Evolutionary conservation across 2,797 vertebrate genomes (phyloP).

Genomic region (Sebastes kiyomatsui): DNA sequence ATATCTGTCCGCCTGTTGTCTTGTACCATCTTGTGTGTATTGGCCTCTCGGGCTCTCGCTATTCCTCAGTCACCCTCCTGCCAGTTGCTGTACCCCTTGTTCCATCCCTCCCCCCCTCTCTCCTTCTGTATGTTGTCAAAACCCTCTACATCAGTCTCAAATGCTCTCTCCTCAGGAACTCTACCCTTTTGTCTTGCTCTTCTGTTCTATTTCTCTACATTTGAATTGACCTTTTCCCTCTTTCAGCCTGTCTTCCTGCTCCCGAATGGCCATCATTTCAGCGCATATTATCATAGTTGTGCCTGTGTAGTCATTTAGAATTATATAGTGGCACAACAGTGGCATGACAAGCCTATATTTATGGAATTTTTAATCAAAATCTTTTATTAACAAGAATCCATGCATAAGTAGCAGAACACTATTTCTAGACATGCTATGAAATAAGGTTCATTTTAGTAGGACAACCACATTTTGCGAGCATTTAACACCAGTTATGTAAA

Average conservation of each 20-base stretch:
- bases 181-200: constrained; percentile 20
- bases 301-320: neutral
- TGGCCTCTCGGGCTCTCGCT: constrained; percentile 44
- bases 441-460: neutral
- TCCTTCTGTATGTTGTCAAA: constrained; percentile 63
- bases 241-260: neutral
- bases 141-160: constrained; percentile 36
- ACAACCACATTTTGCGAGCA: neutral
- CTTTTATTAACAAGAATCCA: neutral
- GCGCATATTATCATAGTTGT: neutral
- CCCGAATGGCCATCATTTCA: neutral
- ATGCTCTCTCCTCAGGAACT: constrained; percentile 13
- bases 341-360: neutral
- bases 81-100: constrained; percentile 49
- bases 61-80: constrained; percentile 54
- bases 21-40: constrained; percentile 64
- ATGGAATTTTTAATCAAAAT: neutral
- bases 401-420: neutral
- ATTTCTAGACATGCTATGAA: neutral
- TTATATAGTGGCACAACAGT: neutral
- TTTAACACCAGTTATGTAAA: neutral
- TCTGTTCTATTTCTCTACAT: constrained; percentile 18
- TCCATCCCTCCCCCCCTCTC: constrained; percentile 7
- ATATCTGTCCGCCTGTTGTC: constrained; percentile 67
- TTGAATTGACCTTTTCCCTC: constrained; percentile 32